These are phyloP conservation scores for Morpho deidamia DNA, from an alignment of 2,888 invertebrate genomes.

Conservation along the genomic window DNA sequence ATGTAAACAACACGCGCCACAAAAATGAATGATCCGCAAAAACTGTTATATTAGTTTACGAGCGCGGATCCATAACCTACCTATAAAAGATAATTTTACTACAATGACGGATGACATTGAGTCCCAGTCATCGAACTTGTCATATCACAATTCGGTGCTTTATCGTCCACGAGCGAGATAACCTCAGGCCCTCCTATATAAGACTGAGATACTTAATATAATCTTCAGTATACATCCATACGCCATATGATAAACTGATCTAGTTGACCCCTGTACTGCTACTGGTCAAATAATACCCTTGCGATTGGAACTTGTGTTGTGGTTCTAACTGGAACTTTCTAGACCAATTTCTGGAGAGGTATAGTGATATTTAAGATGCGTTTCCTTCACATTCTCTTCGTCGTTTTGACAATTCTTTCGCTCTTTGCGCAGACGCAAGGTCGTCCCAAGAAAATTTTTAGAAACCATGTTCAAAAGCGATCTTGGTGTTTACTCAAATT, in stretches of 20 bases:
- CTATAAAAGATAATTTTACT: constrained; percentile 65
- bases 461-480: constrained; percentile 39
- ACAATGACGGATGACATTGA: constrained; percentile 66
- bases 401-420: constrained; percentile 38
- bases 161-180: constrained; percentile 72
- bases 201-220: constrained; percentile 36
- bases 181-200: constrained; percentile 54
- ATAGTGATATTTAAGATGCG: constrained; percentile 42
- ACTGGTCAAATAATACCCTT: constrained; percentile 10
- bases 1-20: too few species aligned
- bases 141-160: constrained; percentile 55
- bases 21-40: constrained; percentile 8
- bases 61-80: constrained; percentile 26
- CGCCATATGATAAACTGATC: constrained; percentile 39
- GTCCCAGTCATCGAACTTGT: constrained; percentile 67
- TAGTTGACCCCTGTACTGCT: constrained; percentile 13
- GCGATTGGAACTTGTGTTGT: constrained; percentile 2
- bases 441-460: constrained; percentile 37
- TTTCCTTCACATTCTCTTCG: constrained; percentile 42
- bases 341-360: too few species aligned
- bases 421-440: constrained; percentile 35
- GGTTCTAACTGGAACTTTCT: too few species aligned
- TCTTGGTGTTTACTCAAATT: constrained; percentile 55
- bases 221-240: constrained; percentile 53
- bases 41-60: not conserved